Percentiles rank a stretch among this genome's conserved stretches.
Evolutionary conservation across 2,113 vertebrate genomes (phyloP).

Genomic region (Lagopus leucura): DNA sequence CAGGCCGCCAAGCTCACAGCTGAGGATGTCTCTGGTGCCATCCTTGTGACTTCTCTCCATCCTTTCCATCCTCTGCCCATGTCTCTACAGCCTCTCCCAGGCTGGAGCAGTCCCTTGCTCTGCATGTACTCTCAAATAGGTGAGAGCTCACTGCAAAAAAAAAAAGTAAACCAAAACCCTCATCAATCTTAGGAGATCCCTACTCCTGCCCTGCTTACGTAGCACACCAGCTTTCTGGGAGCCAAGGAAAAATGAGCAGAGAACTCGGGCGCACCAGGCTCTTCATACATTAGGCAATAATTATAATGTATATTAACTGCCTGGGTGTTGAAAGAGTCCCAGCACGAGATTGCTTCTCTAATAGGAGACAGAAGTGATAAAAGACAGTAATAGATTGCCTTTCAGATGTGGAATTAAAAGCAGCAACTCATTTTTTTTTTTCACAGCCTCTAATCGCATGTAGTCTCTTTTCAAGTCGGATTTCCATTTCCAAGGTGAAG

Average conservation of each 20-base stretch:
- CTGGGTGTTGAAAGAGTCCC: slow-evolving; percentile 54
- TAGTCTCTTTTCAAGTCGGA: slow-evolving; percentile 64
- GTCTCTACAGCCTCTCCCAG: neutral
- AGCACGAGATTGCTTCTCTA: slow-evolving; percentile 52
- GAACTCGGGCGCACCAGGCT: slow-evolving; percentile 42
- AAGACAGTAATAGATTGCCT: slow-evolving; percentile 62
- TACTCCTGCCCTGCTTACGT: neutral
- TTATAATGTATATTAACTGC: slow-evolving; percentile 63
- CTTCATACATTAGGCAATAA: slow-evolving; percentile 59
- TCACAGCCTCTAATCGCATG: slow-evolving; percentile 41
- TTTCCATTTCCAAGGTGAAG: slow-evolving; percentile 68
- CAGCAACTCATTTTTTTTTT: slow-evolving; percentile 58
- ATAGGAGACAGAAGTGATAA: slow-evolving; percentile 63
- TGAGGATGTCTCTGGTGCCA: neutral
- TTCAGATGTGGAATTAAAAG: slow-evolving; percentile 73
- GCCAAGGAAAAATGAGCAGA: neutral
- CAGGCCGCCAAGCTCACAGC: neutral
- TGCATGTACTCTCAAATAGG: neutral
- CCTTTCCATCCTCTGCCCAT: neutral
- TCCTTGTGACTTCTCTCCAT: neutral
- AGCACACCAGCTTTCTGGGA: neutral
- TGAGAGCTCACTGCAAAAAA: neutral
- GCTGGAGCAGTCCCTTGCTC: neutral
- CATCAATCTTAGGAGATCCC: neutral
- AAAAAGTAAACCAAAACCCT: neutral